Percentiles rank a stretch among this genome's conserved stretches.
phyloP scores from a whole-genome alignment of 2,888 invertebrate species.

The Matsumyia berberina region DNA sequence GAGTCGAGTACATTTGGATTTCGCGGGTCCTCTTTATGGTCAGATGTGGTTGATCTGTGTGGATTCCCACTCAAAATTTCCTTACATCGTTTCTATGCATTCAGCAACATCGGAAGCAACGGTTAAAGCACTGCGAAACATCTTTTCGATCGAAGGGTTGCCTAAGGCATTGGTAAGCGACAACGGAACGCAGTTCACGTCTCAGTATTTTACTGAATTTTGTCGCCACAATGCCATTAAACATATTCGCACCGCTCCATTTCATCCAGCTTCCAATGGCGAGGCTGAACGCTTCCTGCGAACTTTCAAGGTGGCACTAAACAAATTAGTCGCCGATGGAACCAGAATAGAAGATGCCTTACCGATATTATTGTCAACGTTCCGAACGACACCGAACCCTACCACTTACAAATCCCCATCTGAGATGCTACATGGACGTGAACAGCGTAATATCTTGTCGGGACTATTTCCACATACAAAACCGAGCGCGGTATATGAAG shows the following conservation, averaged over 20 bases:
- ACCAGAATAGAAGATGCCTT: too few species aligned
- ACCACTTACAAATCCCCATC: too few species aligned
- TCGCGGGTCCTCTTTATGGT: conserved; percentile 16
- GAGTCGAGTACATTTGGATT: conserved; percentile 29
- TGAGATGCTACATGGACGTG: too few species aligned
- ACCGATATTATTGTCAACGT: too few species aligned
- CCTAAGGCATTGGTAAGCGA: conserved; percentile 43
- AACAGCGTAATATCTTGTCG: too few species aligned
- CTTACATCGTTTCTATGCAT: conserved; percentile 44
- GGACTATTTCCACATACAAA: too few species aligned
- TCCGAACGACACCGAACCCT: too few species aligned
- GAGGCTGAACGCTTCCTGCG: too few species aligned
- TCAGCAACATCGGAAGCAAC: conserved; percentile 13
- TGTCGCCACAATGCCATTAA: conserved; percentile 68
- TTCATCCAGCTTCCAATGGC: conserved; percentile 73
- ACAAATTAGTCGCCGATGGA: too few species aligned
- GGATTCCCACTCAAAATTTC: conserved; percentile 37
- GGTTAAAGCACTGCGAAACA: conserved; percentile 4
- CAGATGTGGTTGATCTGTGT: conserved; percentile 39
- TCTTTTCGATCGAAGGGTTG: conserved; percentile 36
- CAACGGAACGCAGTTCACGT: conserved; percentile 44
- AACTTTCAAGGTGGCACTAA: too few species aligned
- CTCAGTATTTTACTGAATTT: conserved; percentile 19
- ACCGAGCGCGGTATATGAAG: too few species aligned
- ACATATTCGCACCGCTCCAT: conserved; percentile 77